Conservation (phyloP, 2,797 vertebrate species). For the Enteromius unitaeniatus region DNA sequence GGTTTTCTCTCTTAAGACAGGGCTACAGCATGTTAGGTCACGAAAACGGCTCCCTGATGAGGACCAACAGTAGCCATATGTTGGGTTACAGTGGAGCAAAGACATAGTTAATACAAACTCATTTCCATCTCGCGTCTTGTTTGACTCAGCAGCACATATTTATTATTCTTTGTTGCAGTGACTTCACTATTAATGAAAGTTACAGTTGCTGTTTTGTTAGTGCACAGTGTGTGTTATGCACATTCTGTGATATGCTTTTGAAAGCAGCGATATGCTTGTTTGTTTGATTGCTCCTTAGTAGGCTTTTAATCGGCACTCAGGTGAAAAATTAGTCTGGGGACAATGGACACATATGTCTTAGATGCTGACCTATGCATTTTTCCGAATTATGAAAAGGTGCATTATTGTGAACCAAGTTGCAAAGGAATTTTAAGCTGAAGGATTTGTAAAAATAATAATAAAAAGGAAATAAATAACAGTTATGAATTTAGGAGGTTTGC, state of each 20-base stretch:
- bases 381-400: neutral
- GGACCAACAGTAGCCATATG: constrained; percentile 58
- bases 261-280: constrained; percentile 35
- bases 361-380: constrained; percentile 43
- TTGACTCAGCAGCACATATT: constrained; percentile 13
- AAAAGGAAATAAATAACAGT: neutral
- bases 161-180: neutral
- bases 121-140: constrained; percentile 17
- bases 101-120: constrained; percentile 10
- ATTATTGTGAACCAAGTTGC: constrained; percentile 27
- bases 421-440: constrained; percentile 8
- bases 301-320: constrained; percentile 55
- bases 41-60: constrained; percentile 32
- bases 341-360: constrained; percentile 40
- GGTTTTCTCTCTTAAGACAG: constrained; percentile 14
- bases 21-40: constrained; percentile 37
- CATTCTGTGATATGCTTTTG: constrained; percentile 19
- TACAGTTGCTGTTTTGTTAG: constrained; percentile 5
- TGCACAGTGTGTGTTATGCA: neutral
- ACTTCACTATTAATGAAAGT: constrained; percentile 9
- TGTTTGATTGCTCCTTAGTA: constrained; percentile 50
- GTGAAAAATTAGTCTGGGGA: constrained; percentile 50
- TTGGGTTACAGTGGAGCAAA: constrained; percentile 58
- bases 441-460: neutral
- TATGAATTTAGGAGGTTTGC: neutral